Conservation (phyloP, 2,113 vertebrate species). For the Leuciscus idus region DNA sequence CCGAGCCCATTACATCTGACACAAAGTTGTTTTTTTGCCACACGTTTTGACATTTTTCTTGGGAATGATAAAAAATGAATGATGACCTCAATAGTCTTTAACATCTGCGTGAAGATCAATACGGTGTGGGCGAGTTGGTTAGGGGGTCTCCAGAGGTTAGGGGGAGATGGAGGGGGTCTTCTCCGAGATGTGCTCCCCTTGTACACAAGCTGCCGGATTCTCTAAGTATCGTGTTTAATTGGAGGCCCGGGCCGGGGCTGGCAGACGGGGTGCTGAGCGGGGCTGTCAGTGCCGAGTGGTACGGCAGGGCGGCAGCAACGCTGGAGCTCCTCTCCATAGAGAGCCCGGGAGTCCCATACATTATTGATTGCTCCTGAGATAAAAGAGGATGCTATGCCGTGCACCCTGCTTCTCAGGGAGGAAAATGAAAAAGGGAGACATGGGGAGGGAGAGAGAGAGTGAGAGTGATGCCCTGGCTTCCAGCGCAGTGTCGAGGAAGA, state of each 20-base stretch:
- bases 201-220: constrained; percentile 53
- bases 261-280: constrained; percentile 52
- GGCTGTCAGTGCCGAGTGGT: constrained; percentile 48
- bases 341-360: constrained; percentile 60
- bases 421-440: constrained; percentile 40
- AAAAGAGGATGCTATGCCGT: constrained; percentile 57
- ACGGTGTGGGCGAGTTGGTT: constrained; percentile 62
- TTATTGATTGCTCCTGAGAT: constrained; percentile 66
- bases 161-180: constrained; percentile 39
- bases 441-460: constrained; percentile 7
- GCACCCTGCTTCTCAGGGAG: constrained; percentile 49
- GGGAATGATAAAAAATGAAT: constrained; percentile 65
- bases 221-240: constrained; percentile 65
- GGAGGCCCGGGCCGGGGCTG: constrained; percentile 56
- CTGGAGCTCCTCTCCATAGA: constrained; percentile 56
- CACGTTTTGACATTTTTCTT: constrained; percentile 60
- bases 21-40: constrained; percentile 51
- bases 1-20: constrained; percentile 44
- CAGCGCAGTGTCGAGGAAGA: constrained; percentile 40
- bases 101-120: constrained; percentile 68
- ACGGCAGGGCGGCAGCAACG: constrained; percentile 23
- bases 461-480: constrained; percentile 48
- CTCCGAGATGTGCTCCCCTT: constrained; percentile 49
- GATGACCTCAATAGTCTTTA: constrained; percentile 64
- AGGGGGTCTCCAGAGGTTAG: constrained; percentile 60